Percentiles rank a stretch among this genome's conserved stretches.
These are phyloP conservation scores for Ctenoplectra terminalis DNA, from an alignment of 1,140 invertebrate species.

Conservation along the genomic window DNA sequence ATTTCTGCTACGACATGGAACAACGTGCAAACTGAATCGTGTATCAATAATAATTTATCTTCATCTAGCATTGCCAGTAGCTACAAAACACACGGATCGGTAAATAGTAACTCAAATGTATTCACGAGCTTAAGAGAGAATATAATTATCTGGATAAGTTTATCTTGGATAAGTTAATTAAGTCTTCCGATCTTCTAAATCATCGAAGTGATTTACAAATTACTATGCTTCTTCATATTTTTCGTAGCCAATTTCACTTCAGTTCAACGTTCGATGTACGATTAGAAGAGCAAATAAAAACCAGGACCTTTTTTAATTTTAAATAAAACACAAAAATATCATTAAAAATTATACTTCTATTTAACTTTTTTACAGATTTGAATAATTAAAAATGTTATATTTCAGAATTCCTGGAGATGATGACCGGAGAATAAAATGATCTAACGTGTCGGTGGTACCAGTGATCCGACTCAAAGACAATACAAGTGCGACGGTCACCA, in stretches of 20 bases:
- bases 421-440: slow-evolving; percentile 93
- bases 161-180: background rate
- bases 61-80: slow-evolving; percentile 19
- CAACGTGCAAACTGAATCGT: slow-evolving; percentile 2
- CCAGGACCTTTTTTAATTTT: background rate
- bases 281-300: background rate
- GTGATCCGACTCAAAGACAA: slow-evolving; percentile 48
- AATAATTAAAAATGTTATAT: slow-evolving; percentile 70
- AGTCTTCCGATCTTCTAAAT: background rate
- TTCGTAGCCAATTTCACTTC: no score
- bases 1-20: background rate
- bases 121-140: background rate
- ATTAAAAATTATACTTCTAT: background rate
- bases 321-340: background rate
- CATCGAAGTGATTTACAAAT: background rate
- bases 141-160: background rate
- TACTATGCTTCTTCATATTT: no score
- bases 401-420: slow-evolving; percentile 98
- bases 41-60: slow-evolving; percentile 22
- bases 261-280: no score
- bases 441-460: slow-evolving; percentile 16
- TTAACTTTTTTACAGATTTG: background rate
- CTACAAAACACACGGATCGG: background rate
- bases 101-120: slow-evolving; percentile 2
- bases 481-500: slow-evolving; percentile 48